Conservation (phyloP, 2,888 invertebrate genomes). For the Lamellibrachia columna region DNA sequence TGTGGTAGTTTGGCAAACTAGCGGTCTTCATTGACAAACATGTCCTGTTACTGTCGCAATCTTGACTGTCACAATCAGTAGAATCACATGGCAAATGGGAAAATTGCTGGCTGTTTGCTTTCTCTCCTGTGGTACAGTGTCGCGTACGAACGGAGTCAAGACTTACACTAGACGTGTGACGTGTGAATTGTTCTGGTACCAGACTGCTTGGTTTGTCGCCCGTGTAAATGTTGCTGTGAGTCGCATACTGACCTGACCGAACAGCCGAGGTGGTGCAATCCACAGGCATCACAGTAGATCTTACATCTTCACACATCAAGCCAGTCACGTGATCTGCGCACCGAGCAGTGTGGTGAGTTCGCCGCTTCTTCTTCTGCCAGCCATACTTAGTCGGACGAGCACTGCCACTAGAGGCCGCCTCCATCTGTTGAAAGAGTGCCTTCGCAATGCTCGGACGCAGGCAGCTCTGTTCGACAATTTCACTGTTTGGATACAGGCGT, state of each 20-base stretch:
- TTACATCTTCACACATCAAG: not conserved
- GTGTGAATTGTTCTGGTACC: not conserved
- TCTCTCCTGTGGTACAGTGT: not conserved
- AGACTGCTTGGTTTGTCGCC: not conserved
- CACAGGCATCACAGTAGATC: not conserved
- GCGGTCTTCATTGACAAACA: not conserved
- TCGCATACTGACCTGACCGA: not conserved
- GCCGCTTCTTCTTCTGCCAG: constrained; percentile 36
- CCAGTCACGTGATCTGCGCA: not conserved
- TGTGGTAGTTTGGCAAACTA: constrained; percentile 3
- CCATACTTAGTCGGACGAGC: constrained; percentile 27
- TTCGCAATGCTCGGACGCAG: constrained; percentile 36
- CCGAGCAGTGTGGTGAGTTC: not conserved
- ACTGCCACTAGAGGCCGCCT: constrained; percentile 18
- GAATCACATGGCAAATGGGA: not conserved
- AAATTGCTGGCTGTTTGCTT: not conserved
- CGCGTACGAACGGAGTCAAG: not conserved
- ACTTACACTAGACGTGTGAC: not conserved
- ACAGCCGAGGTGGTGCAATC: not conserved
- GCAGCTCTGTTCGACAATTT: constrained; percentile 38
- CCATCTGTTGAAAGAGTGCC: constrained; percentile 38
- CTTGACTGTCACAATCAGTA: not conserved
- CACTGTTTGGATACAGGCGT: constrained; percentile 37
- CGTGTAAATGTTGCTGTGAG: not conserved
- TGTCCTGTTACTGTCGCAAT: not conserved